Percentiles rank a stretch among this genome's conserved stretches.
Evolutionary conservation across 1,140 invertebrate genomes (phyloP).

Genomic region (Lordiphosa mommai): DNA sequence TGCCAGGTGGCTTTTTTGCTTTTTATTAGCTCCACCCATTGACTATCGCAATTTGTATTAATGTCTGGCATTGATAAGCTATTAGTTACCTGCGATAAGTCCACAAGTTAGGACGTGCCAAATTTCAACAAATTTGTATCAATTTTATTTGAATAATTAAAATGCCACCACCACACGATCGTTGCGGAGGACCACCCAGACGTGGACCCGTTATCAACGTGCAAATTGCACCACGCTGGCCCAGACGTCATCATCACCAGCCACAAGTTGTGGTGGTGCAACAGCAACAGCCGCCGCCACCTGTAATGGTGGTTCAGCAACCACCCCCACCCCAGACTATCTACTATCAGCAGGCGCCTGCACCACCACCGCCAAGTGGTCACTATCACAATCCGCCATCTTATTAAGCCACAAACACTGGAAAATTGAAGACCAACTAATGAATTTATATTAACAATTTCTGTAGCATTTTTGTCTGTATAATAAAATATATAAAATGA

Average conservation of each 20-base stretch:
- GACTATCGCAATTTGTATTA: not conserved
- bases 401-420: slow-evolving; percentile 9
- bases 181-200: slow-evolving; percentile 48
- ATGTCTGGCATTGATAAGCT: slow-evolving; percentile 1
- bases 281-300: slow-evolving; percentile 44
- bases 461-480: too few relatives aligned
- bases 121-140: not conserved
- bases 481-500: not conserved
- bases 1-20: not conserved
- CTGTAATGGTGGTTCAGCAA: slow-evolving; percentile 54
- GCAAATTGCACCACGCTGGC: slow-evolving; percentile 62
- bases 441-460: slow-evolving; percentile 22
- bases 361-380: slow-evolving; percentile 28
- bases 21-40: slow-evolving; percentile 3
- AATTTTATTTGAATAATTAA: not conserved
- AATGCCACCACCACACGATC: slow-evolving; percentile 61
- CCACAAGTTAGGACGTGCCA: slow-evolving; percentile 21
- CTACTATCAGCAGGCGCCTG: slow-evolving; percentile 39
- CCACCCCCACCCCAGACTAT: slow-evolving; percentile 31
- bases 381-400: slow-evolving; percentile 61
- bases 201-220: slow-evolving; percentile 65
- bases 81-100: slow-evolving; percentile 23
- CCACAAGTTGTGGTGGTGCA: slow-evolving; percentile 56
- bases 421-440: not conserved
- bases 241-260: slow-evolving; percentile 51